These are phyloP conservation scores for Dendrolimus houi DNA, from an alignment of 2,888 invertebrate species.

Conservation along the genomic window DNA sequence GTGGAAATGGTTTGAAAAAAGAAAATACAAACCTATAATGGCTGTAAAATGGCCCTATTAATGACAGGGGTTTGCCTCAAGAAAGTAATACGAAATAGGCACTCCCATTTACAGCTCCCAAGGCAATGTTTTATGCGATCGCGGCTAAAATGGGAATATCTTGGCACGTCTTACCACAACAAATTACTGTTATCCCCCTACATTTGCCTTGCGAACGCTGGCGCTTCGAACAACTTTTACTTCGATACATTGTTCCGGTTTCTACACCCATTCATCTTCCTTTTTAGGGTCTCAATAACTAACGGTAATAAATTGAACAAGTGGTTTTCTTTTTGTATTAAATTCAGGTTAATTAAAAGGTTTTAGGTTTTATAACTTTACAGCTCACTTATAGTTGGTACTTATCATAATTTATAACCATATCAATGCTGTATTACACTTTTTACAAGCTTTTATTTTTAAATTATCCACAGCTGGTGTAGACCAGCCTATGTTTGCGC, in stretches of 20 bases:
- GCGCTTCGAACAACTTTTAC: background rate
- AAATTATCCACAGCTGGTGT: no score
- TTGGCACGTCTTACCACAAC: slow-evolving; percentile 13
- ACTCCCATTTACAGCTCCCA: background rate
- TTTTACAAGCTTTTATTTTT: no score
- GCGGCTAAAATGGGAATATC: slow-evolving; percentile 15
- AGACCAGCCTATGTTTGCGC: no score
- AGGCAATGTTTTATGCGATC: slow-evolving; percentile 10
- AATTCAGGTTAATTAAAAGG: background rate
- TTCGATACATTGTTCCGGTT: background rate
- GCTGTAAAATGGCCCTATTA: no score
- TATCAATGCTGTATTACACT: no score
- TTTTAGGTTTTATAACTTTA: no score
- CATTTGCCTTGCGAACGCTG: slow-evolving; percentile 6
- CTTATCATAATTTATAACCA: no score
- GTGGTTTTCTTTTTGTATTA: background rate
- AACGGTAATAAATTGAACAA: background rate
- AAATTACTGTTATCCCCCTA: slow-evolving; percentile 12
- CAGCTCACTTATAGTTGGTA: no score
- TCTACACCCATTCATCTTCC: background rate
- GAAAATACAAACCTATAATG: no score
- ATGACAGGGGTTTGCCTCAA: no score
- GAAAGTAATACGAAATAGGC: background rate
- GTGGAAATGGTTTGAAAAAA: no score
- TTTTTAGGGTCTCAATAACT: background rate